These are phyloP conservation scores for Lamellibrachia columna DNA, from an alignment of 2,888 invertebrate species.

Conservation along the genomic window DNA sequence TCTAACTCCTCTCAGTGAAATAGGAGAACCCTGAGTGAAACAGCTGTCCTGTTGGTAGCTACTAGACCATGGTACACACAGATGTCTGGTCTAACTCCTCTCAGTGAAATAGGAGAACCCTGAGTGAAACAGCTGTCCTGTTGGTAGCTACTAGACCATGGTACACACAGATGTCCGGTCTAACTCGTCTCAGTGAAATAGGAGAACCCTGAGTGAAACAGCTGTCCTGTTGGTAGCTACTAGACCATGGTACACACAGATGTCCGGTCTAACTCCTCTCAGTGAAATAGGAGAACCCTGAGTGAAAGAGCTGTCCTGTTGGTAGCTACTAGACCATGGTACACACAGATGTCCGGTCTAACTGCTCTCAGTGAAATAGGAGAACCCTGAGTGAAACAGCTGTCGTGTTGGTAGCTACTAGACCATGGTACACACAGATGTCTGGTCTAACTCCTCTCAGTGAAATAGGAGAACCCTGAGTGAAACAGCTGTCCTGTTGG, in stretches of 20 bases:
- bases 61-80: constrained; percentile 6
- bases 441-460: not conserved
- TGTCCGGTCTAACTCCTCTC: not conserved
- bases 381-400: not conserved
- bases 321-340: not conserved
- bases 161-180: not conserved
- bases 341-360: not conserved
- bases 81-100: not conserved
- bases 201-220: not conserved
- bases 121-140: not conserved
- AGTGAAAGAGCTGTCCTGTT: not conserved
- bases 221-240: not conserved
- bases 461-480: not conserved
- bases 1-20: too few relatives aligned
- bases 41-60: not conserved
- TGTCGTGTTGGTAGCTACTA: not conserved
- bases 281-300: not conserved
- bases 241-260: constrained; percentile 4
- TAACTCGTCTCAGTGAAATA: not conserved
- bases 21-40: too few relatives aligned
- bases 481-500: not conserved
- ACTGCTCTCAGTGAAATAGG: not conserved
- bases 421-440: constrained; percentile 12
- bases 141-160: not conserved
- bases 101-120: not conserved